Base-by-base conservation (phyloP, 2,888 invertebrate species). In the Tenthredo livida region DNA sequence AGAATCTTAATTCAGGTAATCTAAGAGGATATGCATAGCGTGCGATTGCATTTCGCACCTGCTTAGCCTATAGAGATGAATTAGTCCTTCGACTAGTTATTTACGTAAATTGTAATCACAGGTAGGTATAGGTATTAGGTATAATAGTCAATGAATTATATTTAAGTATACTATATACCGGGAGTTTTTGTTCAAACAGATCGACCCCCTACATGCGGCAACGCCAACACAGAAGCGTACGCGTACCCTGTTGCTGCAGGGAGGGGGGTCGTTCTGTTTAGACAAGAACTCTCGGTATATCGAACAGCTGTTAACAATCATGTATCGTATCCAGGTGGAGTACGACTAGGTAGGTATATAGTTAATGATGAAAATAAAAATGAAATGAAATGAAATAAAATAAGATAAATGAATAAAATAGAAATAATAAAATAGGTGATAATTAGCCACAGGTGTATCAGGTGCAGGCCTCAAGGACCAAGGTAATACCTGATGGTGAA, bases 371-470 rank as follows among this genome's bases (percentile, higher is more conserved):
- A 75, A 47, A 25, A 50, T 5, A 25, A 75, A 17, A 25, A n/a
- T 21, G 1, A 12, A n/a, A n/a, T n/a, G n/a, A n/a, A n/a, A n/a
- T n/a, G n/a, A n/a, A n/a, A n/a, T n/a, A n/a, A n/a, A n/a, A n/a
- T n/a, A n/a, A n/a, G n/a, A n/a, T n/a, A n/a, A n/a, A n/a, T n/a
- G n/a, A n/a, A n/a, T n/a, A n/a, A 43, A 10, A 47, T 21, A 37
- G 40, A 3, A 70, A 25, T 43, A 47, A 65, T 15, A 77, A 65
- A 61, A 7, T 37, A 6, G 61, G 21, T 80, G 5, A 65, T 29
- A 21, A 80, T 80, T 80, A 61, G 80, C 80, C 40, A 80, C 80
- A 61, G 80, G 80, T 65, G 80, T 80, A 61, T 80, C 80, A 80
- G 61, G 80, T 80, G 80, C n/a, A n/a, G n/a, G 80, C 61, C 65